Evolutionary conservation across 1,140 invertebrate genomes (phyloP), one percentile per base, ranked within the genome.

Genomic region (Eumeta japonica): DNA sequence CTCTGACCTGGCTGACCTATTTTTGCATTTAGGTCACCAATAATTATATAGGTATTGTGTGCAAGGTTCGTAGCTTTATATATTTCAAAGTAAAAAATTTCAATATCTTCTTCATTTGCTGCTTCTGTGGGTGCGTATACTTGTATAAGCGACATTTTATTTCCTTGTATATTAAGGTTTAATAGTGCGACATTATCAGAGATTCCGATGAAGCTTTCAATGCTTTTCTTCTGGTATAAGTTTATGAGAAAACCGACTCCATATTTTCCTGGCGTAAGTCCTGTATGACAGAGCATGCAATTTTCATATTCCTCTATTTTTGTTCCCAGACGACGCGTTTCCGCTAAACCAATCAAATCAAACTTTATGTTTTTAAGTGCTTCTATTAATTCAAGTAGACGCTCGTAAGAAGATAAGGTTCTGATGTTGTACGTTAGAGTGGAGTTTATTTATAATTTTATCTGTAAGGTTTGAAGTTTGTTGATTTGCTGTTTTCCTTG

Each of bases 361-460:
- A 18, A 30, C 10, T 41, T n/a, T 18, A 41, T 29, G 2, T 35
- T 19, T 20, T 20, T 13, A 12, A 41, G 11, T 3, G 24, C 11
- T 16, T 41, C 5, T 14, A 15, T 24, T 15, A 41, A 24, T 41
- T 41, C 27, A 10, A 35, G 35, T 2, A 16, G 41, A 2, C 4
- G 10, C 31, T 35, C 39, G 9, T 27, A 11, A 3, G 42, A 39
- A 15, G 36, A 40, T 3, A 49, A 17, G 4, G 47, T 37, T 43
- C 28, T 45, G 0, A 46, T 43, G 16, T 49, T 49, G 20, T 49
- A 49, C 16, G 47, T 49, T 28, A 28, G 14, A 15, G 43, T 41
- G 12, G 45, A 27, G 2, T 34, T 28, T n/a, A 24, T 30, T 38
- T 16, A 20, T 32, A 30, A 27, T 30, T 29, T n/a, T 16, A 11